Base-by-base conservation (phyloP, 2,113 vertebrate genomes). In the Cochlearius cochlearius region DNA sequence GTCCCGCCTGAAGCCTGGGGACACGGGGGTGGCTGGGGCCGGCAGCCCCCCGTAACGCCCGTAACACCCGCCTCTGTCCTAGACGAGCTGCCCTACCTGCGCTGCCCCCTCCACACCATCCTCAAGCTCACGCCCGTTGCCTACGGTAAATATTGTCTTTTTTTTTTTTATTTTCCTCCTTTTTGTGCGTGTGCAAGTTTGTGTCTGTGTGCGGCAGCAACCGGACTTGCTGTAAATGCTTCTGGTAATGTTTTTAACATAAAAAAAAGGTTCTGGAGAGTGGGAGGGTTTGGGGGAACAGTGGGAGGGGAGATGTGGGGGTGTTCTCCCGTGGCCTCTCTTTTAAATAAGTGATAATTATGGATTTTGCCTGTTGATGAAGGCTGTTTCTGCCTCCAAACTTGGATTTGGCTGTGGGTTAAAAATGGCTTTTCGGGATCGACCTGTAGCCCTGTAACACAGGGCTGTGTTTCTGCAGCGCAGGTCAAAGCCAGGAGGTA, bases 41-140 rank as follows among this genome's bases (percentile, higher is more conserved):
- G 45, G 55, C n/a, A 58, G 30, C 49, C 34, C 4, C 9, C 13
- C 10, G 1, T 7, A 8, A 11, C 55, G 25, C 63, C 25, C 15
- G 0, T 1, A n/a, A 60, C 12, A 0, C 34, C 18, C 38, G 39
- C 43, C 79, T 85, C 27, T 64, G 10, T 90, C 97, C 88, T 76
- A 99, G 99, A 99, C 29, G 99, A 99, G 93, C 98, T 99, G 15
- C 99, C 99, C 0, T 99, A 99, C 97, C 98, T 99, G 98, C 98
- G 98, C 88, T 99, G 99, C 80, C 99, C 99, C 16, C 99, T 99
- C 12, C 99, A 99, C 93, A 99, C 99, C 69, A 98, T 99, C 15
- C 98, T 99, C 95, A 99, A 99, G 94, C 98, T 99, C 32, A 99
- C 99, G 1, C 99, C 99, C 0, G 99, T 99, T 71, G 99, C 99